Evolutionary conservation across 2,113 vertebrate genomes (phyloP), one percentile per base, ranked within the genome.

Genomic region (Periophthalmodon schlosseri): DNA sequence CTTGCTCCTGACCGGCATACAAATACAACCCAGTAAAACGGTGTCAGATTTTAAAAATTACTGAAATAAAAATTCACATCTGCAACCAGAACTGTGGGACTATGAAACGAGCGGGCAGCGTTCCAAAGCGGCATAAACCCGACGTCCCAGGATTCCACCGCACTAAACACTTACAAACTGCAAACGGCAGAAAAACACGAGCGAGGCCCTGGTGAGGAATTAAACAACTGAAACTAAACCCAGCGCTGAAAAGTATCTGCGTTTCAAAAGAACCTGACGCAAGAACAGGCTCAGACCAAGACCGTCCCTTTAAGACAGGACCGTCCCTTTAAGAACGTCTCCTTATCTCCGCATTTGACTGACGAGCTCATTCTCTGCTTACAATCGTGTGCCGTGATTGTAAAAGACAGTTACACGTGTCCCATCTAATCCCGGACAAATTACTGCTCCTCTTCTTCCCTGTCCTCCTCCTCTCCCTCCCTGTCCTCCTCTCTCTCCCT

Each of bases 351-450:
- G 56, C 56, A 79, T 67, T 72, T 89, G 89, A 90, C 72, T 85
- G 91, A 87, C 86, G 86, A 58, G 81, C 76, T 89, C 86, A 87
- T 91, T 90, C 89, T 89, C 86, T 80, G 80, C 83, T 84, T 85
- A 84, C 86, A 88, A 87, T 89, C 89, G 84, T 34, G 2, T 78
- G 74, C 72, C 83, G 49, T 87, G 89, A 92, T 92, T 76, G 83
- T 79, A 77, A 84, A 86, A 86, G 91, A 91, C 91, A 91, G 89
- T 79, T 86, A 91, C 91, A 91, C 84, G 80, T 91, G 91, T 92
- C 83, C 86, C 76, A 58, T 84, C 86, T 81, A 81, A 89, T 82
- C 78, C 82, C 76, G 88, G 85, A 92, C 90, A 91, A 92, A 92
- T 90, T 78, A 88, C 28, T 28, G 85, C 80, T 82, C 77, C 87